Conservation (phyloP, 1,140 invertebrate genomes). For the Papilio aristodemus region DNA sequence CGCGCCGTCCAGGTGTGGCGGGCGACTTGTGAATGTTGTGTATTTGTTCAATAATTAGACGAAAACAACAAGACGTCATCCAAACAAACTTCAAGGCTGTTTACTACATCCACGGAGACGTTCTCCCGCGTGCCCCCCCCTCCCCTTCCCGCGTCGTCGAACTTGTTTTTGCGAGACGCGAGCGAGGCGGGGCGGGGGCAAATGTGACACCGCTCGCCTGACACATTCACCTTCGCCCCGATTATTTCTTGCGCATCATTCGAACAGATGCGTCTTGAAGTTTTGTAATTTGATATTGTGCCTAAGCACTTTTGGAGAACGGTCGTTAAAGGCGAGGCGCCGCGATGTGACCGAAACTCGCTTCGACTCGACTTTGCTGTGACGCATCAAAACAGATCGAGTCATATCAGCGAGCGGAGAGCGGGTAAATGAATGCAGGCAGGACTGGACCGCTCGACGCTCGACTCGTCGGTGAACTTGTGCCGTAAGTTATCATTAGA, state of each 20-base stretch:
- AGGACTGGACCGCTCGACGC: background rate
- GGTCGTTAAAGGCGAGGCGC: background rate
- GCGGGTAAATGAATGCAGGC: background rate
- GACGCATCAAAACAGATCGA: background rate
- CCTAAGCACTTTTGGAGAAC: background rate
- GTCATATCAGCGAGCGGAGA: background rate
- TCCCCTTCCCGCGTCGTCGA: no score
- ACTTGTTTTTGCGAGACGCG: no score
- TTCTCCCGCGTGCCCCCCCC: no score
- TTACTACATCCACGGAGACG: no score
- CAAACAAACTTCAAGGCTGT: no score
- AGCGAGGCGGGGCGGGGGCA: no score
- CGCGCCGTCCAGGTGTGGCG: no score
- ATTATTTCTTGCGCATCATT: background rate
- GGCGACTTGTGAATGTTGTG: no score
- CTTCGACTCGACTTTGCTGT: background rate
- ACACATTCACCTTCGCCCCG: background rate
- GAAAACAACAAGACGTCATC: no score
- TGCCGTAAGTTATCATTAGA: conserved; percentile 9
- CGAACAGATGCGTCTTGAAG: background rate
- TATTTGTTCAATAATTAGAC: no score
- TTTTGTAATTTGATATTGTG: background rate
- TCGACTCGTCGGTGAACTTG: conserved; percentile 6
- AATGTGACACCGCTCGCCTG: no score
- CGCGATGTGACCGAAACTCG: background rate